Evolutionary conservation across 2,797 vertebrate genomes (phyloP).

Genomic region (Sebastes jordani): DNA sequence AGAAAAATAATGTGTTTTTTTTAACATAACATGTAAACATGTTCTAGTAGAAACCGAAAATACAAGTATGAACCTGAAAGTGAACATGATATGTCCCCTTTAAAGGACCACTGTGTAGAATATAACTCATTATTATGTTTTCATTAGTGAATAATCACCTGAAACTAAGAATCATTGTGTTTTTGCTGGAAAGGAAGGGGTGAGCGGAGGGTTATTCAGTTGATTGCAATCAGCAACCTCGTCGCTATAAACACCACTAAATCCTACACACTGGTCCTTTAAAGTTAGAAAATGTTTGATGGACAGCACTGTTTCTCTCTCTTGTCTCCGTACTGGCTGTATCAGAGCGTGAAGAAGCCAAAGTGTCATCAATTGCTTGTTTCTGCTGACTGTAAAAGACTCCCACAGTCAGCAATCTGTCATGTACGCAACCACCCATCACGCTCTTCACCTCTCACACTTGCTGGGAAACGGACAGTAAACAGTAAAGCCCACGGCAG

Average conservation of each 20-base stretch:
- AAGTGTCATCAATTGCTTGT: conserved; percentile 61
- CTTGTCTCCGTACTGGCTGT: conserved; percentile 21
- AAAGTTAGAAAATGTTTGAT: neutral
- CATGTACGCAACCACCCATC: conserved; percentile 66
- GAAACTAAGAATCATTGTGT: no score
- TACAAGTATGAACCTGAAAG: neutral
- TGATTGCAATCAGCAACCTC: no score
- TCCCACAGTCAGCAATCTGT: conserved; percentile 79
- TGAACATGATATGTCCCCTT: neutral
- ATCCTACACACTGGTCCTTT: neutral
- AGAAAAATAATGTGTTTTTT: no score
- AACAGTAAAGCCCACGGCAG: conserved; percentile 22
- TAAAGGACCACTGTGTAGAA: neutral
- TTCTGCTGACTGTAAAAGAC: conserved; percentile 75
- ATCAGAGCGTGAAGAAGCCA: conserved; percentile 61
- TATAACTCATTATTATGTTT: neutral
- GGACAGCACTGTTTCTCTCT: conserved; percentile 1
- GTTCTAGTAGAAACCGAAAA: neutral
- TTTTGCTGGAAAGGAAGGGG: neutral
- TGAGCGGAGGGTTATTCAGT: neutral
- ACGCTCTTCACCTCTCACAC: conserved; percentile 45
- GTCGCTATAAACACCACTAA: neutral
- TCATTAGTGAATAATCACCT: neutral
- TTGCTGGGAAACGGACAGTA: conserved; percentile 19
- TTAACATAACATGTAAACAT: neutral